Base-by-base conservation (phyloP, 2,113 vertebrate species). In the Nycticorax nycticorax region DNA sequence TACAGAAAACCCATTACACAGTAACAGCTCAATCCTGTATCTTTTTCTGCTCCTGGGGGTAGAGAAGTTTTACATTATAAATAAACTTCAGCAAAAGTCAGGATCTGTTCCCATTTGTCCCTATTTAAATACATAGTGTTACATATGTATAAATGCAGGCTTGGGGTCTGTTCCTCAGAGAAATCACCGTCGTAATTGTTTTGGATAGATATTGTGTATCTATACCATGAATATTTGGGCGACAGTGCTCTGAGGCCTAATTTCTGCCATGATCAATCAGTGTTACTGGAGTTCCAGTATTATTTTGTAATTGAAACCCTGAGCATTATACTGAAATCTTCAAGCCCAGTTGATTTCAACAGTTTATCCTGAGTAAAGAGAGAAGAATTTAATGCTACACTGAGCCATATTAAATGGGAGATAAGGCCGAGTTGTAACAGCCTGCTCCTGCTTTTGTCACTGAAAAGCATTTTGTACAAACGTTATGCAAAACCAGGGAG, bases 231-330 rank as follows among this genome's bases (percentile, higher is more conserved):
- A 53, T 94, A 89, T 95, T 84, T 91, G 91, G 77, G 86, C 48
- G 77, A 62, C 48, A 41, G 77, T 53, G 26, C 87, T 76, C 91
- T 66, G 39, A 48, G 48, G 73, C 53, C 53, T 52, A 37, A 94
- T 90, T 90, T 66, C 82, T 96, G 93, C 71, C 81, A 68, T 0
- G 0, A 76, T 91, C 84, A 76, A 91, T 93, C 87, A 76, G 45
- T 48, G 43, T 53, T 66, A 57, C 35, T 87, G 67, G 26, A 85
- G 89, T 66, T 79, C n/a, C 67, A 71, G 8, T 82, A 62, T 75
- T 91, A 82, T 76, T 87, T 82, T 93, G 74, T 79, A 87, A 93
- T 67, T 89, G 53, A 84, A 94, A 85, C 45, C 45, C 62, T 62
- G 37, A 89, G 69, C 67, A 55, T 55, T 56, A 75, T 28, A 73